A percentile compares a stretch with the other conserved stretches of the same genome.
Evolutionary conservation across 2,797 vertebrate genomes (phyloP).

Genomic region (Neoniphon sammara): DNA sequence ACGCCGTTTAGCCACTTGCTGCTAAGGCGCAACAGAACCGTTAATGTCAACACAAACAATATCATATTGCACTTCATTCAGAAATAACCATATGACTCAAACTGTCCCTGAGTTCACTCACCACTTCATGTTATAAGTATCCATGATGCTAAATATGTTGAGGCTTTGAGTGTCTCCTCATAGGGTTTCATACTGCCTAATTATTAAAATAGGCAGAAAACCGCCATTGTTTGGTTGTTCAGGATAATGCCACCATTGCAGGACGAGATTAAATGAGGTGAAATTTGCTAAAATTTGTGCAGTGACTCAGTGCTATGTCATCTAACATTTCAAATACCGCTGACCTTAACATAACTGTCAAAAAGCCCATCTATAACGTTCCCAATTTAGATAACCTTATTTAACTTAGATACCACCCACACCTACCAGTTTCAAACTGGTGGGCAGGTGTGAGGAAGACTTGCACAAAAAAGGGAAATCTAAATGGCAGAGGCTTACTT

Average conservation of each 20-base stretch:
- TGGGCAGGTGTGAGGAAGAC: conserved; percentile 72
- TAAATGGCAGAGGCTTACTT: conserved; percentile 71
- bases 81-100: conserved; percentile 35
- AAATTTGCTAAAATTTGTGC: background rate
- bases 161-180: background rate
- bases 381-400: conserved; percentile 71
- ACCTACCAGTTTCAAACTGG: conserved; percentile 70
- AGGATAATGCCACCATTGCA: background rate
- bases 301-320: background rate
- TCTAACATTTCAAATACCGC: conserved; percentile 27
- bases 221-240: too few relatives aligned
- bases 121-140: background rate
- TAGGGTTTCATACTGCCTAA: background rate
- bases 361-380: conserved; percentile 52
- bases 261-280: too few relatives aligned
- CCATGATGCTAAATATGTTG: conserved; percentile 11
- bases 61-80: conserved; percentile 7
- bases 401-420: conserved; percentile 70
- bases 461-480: conserved; percentile 46
- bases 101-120: conserved; percentile 7
- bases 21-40: background rate
- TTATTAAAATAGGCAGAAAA: too few relatives aligned
- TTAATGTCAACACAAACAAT: conserved; percentile 2
- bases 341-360: conserved; percentile 44
- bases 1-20: background rate